These are phyloP conservation scores for Nibea coibor DNA, from an alignment of 2,113 vertebrate genomes.

Conservation along the genomic window DNA sequence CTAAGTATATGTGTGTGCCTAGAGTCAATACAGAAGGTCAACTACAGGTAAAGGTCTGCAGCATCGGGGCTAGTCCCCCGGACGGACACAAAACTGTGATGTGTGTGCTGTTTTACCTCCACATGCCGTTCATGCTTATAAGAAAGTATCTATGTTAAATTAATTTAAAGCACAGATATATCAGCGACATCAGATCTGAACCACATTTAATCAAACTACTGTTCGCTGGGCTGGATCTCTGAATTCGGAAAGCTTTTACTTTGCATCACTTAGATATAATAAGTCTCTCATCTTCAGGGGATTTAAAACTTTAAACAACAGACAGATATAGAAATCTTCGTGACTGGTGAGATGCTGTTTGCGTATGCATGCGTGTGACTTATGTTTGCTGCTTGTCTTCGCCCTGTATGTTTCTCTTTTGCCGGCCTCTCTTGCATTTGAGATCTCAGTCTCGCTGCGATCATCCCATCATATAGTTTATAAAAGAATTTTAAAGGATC, in stretches of 20 bases:
- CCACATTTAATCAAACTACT: no score
- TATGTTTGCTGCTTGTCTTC: background rate
- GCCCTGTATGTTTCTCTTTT: no score
- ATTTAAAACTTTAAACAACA: background rate
- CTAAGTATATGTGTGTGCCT: background rate
- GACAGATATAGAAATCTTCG: background rate
- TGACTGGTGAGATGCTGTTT: background rate
- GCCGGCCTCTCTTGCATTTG: conserved; percentile 2
- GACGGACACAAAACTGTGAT: background rate
- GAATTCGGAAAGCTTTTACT: background rate
- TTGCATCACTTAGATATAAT: background rate
- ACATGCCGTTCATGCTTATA: background rate
- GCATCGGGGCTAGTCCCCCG: background rate
- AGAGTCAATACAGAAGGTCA: conserved; percentile 10
- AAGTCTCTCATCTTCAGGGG: no score
- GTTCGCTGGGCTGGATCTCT: no score
- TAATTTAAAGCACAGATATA: background rate
- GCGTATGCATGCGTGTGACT: background rate
- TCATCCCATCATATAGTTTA: background rate
- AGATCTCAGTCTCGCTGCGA: background rate
- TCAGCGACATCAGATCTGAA: background rate
- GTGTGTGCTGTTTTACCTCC: background rate
- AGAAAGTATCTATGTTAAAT: background rate
- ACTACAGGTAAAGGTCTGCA: conserved; percentile 6
- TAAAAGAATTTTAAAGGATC: conserved; percentile 17